These are phyloP conservation scores for Drosophila ohnishii DNA, from an alignment of 1,140 invertebrate species.

Conservation along the genomic window DNA sequence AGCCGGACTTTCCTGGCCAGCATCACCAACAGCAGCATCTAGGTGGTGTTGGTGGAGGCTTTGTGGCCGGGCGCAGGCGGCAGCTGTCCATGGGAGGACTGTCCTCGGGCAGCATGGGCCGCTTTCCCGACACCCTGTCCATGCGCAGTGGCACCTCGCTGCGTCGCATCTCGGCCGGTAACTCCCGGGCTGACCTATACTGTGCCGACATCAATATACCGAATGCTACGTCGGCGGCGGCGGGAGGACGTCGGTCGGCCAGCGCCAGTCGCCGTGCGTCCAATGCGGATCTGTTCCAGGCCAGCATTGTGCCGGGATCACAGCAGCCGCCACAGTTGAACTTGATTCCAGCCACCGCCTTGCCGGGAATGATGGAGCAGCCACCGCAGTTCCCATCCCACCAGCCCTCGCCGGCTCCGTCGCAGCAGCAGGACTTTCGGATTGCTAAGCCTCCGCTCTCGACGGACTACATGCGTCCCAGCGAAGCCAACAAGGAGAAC, in stretches of 20 bases:
- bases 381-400: conserved; percentile 57
- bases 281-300: conserved; percentile 75
- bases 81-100: conserved; percentile 74
- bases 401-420: conserved; percentile 60
- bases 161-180: conserved; percentile 68
- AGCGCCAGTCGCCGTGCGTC: conserved; percentile 75
- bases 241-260: conserved; percentile 61
- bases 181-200: conserved; percentile 74
- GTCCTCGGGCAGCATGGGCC: conserved; percentile 65
- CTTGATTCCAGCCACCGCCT: conserved; percentile 70
- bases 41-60: conserved; percentile 14
- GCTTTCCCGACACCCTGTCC: conserved; percentile 65
- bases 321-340: conserved; percentile 72
- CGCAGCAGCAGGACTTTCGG: conserved; percentile 60
- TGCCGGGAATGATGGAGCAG: conserved; percentile 39
- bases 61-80: conserved; percentile 53
- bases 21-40: conserved; percentile 11
- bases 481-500: conserved; percentile 63
- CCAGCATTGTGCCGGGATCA: conserved; percentile 58
- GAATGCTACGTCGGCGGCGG: background rate
- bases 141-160: conserved; percentile 75
- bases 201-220: conserved; percentile 81
- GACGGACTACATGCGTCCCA: conserved; percentile 76
- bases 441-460: conserved; percentile 70
- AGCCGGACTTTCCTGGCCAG: conserved; percentile 46